Conservation (phyloP, 2,113 vertebrate genomes). For the Panurus biarmicus region DNA sequence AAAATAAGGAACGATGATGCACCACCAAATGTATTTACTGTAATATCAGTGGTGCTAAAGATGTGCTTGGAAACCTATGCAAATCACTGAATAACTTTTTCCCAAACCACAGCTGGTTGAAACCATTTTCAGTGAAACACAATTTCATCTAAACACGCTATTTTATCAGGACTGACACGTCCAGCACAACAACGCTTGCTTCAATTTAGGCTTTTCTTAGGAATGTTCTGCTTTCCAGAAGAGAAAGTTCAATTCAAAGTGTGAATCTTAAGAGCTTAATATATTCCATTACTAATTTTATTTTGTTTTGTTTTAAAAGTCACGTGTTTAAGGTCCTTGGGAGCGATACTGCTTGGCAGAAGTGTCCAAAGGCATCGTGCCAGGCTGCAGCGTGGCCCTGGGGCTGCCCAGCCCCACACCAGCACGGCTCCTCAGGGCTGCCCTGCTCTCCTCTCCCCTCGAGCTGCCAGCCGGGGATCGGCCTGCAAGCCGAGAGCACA, state of each 20-base stretch:
- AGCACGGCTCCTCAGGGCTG: background rate
- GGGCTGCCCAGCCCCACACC: background rate
- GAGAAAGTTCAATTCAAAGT: background rate
- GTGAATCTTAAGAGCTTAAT: background rate
- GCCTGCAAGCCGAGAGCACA: background rate
- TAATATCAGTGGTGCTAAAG: conserved; percentile 14
- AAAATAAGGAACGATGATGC: conserved; percentile 47
- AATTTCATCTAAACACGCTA: background rate
- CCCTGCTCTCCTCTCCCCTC: background rate
- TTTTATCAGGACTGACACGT: background rate
- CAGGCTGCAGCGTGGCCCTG: rapidly evolving
- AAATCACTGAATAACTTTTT: conserved; percentile 33
- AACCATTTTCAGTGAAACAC: background rate
- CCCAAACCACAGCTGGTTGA: conserved; percentile 31
- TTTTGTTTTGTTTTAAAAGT: background rate
- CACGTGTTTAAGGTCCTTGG: no score
- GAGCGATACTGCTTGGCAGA: background rate
- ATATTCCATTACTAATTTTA: background rate
- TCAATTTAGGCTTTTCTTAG: background rate
- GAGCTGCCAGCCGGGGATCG: background rate
- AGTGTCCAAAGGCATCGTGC: rapidly evolving
- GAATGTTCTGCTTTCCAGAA: background rate
- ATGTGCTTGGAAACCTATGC: conserved; percentile 22
- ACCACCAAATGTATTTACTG: conserved; percentile 34
- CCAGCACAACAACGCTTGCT: background rate